These are phyloP conservation scores for Hypomesus transpacificus DNA, from an alignment of 2,113 vertebrate species.

Conservation along the genomic window DNA sequence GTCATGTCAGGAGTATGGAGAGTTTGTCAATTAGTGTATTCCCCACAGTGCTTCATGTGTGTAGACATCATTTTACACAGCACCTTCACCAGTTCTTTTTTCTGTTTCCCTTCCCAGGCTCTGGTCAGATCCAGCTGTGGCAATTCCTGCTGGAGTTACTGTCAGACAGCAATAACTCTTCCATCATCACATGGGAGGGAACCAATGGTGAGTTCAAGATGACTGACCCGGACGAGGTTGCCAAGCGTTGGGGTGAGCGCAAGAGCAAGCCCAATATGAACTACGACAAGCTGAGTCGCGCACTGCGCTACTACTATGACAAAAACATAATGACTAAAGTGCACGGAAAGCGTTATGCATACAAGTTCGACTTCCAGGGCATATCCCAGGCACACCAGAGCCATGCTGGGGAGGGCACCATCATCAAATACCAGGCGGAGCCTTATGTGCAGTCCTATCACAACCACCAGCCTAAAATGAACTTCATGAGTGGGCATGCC, in stretches of 20 bases:
- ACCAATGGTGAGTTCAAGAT: conserved; percentile 84
- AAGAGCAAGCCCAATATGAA: conserved; percentile 84
- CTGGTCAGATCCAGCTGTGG: conserved; percentile 83
- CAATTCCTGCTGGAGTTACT: conserved; percentile 82
- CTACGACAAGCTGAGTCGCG: conserved; percentile 77
- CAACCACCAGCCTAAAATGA: conserved; percentile 76
- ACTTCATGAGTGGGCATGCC: conserved; percentile 65
- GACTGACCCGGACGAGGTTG: conserved; percentile 83
- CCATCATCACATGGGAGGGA: conserved; percentile 81
- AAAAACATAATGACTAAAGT: conserved; percentile 83
- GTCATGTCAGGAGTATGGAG: not conserved
- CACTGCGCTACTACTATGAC: conserved; percentile 76
- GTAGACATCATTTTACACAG: not conserved
- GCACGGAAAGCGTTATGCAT: conserved; percentile 76
- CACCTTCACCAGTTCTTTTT: not conserved
- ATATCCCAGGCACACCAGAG: conserved; percentile 73
- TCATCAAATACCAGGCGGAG: conserved; percentile 70
- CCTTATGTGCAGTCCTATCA: conserved; percentile 63
- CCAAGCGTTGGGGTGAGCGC: conserved; percentile 81
- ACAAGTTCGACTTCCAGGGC: conserved; percentile 77
- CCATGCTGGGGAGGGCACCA: conserved; percentile 50
- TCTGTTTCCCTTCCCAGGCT: conserved; percentile 54
- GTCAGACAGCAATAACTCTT: conserved; percentile 72
- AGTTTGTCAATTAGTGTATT: not conserved
- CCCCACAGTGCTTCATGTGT: not conserved